These are phyloP conservation scores for Hydractinia echinata DNA, from an alignment of 30 jellyfish, hydroid and myxozoan genomes.

Conservation along the genomic window DNA sequence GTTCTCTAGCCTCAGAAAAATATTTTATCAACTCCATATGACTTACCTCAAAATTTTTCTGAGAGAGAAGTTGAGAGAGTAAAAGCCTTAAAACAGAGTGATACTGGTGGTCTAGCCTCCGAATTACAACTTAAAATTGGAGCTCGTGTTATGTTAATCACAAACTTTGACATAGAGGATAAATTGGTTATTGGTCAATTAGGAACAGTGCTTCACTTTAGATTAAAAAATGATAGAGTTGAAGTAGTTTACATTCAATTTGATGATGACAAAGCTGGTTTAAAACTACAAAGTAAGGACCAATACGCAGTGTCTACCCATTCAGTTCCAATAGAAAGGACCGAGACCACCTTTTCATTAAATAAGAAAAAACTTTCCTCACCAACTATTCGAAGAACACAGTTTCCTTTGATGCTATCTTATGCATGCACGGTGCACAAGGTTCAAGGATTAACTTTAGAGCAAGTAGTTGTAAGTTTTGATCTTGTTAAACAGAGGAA, in stretches of 20 bases:
- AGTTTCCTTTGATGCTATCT: constrained; percentile 19
- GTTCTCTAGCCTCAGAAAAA: background rate
- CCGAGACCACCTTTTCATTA: too few relatives aligned
- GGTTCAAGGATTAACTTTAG: constrained; percentile 19
- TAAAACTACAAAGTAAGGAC: background rate
- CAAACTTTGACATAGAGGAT: constrained; percentile 23
- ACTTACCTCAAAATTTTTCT: constrained; percentile 16
- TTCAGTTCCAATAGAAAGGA: background rate
- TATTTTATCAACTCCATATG: constrained; percentile 7
- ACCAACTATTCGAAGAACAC: background rate
- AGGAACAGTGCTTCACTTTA: constrained; percentile 12
- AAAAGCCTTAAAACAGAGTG: background rate
- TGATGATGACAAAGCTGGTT: constrained; percentile 13
- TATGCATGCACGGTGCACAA: constrained; percentile 24
- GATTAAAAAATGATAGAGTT: background rate
- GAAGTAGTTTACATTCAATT: background rate
- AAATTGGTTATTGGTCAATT: constrained; percentile 38
- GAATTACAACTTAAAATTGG: constrained; percentile 11
- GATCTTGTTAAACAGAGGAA: constrained; percentile 19
- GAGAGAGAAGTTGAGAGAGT: background rate
- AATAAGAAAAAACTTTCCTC: background rate
- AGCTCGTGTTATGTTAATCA: constrained; percentile 26
- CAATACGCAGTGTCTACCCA: background rate
- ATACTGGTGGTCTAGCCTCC: constrained; percentile 15
- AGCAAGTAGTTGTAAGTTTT: background rate